Evolutionary conservation across 1,140 invertebrate species (phyloP).

Genomic region (Heterodera schachtii): DNA sequence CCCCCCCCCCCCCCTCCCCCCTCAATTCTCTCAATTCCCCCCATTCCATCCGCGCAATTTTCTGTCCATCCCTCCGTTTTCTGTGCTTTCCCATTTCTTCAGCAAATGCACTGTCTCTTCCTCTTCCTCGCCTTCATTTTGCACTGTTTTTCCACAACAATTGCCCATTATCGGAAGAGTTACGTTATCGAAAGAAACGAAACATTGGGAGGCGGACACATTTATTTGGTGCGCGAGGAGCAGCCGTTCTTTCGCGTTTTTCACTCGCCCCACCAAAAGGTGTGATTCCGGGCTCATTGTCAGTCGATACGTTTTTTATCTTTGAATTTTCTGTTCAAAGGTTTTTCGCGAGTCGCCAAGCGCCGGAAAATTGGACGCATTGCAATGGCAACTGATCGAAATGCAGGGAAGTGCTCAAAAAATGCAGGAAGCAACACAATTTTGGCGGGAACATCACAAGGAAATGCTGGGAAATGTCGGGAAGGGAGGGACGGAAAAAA

Average conservation of each 20-base stretch:
- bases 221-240: constrained; percentile 36
- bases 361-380: constrained; percentile 9
- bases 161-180: constrained; percentile 12
- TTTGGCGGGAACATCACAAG: constrained; percentile 18
- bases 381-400: constrained; percentile 30
- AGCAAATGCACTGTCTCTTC: not conserved
- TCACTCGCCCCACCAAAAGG: constrained; percentile 38
- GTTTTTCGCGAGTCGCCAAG: constrained; percentile 24
- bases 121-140: not conserved
- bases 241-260: constrained; percentile 44
- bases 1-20: no score
- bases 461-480: not conserved
- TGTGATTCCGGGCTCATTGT: not conserved
- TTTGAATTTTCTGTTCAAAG: not conserved
- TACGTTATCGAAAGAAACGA: constrained; percentile 28
- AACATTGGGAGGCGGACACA: constrained; percentile 31
- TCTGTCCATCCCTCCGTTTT: no score
- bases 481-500: not conserved
- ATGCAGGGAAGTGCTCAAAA: constrained; percentile 18
- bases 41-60: no score
- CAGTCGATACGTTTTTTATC: not conserved
- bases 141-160: not conserved
- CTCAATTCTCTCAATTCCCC: no score
- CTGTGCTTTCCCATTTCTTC: no score
- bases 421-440: constrained; percentile 22